Conservation (phyloP, 2,888 invertebrate genomes). For the Acleris cristana region DNA sequence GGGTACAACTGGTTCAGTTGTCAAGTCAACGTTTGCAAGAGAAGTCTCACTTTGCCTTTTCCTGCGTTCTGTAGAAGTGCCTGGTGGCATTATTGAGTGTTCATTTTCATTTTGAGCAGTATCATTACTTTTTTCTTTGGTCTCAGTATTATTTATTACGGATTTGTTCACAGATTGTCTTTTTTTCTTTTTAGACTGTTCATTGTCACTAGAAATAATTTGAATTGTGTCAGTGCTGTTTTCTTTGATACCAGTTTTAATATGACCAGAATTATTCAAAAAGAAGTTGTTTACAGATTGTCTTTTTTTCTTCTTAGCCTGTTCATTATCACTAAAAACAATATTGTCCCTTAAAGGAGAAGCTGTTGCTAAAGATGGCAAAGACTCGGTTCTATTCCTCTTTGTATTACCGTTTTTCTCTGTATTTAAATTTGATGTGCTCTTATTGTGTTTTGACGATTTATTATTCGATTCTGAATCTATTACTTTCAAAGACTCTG, state of each 20-base stretch:
- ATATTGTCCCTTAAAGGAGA: constrained; percentile 45
- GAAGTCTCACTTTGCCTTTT: constrained; percentile 20
- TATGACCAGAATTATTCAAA: constrained; percentile 38
- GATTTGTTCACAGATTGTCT: no score
- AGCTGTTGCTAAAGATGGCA: constrained; percentile 50
- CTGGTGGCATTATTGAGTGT: constrained; percentile 19
- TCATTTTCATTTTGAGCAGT: no score
- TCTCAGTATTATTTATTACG: no score
- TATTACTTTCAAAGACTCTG: constrained; percentile 51
- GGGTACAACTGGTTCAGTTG: constrained; percentile 40
- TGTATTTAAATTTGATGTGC: constrained; percentile 52
- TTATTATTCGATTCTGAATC: constrained; percentile 46
- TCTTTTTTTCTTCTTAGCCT: constrained; percentile 49
- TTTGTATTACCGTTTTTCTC: constrained; percentile 48
- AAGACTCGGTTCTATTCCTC: constrained; percentile 67
- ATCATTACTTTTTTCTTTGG: no score
- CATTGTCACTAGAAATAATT: not conserved
- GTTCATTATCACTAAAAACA: constrained; percentile 64
- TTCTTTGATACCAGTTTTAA: constrained; percentile 1
- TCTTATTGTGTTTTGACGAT: constrained; percentile 55
- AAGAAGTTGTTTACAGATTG: constrained; percentile 33
- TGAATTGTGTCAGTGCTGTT: constrained; percentile 21
- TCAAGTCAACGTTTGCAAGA: constrained; percentile 33
- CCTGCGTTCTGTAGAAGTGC: constrained; percentile 18
- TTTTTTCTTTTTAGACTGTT: constrained; percentile 15